Base-by-base conservation (phyloP, 2,888 invertebrate species). In the Argyresthia albistria region DNA sequence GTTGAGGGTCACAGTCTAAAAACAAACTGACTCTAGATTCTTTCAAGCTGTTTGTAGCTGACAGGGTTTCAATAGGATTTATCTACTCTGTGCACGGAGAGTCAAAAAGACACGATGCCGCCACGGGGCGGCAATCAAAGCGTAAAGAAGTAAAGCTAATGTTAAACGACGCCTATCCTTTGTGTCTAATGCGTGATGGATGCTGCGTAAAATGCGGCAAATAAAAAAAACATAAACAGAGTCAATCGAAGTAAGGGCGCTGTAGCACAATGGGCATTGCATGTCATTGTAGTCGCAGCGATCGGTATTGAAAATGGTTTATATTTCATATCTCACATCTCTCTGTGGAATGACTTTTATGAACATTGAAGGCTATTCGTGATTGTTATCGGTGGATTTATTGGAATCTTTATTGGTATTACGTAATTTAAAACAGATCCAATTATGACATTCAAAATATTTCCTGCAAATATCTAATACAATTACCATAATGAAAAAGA, bases 111-210 rank as follows among this genome's bases (percentile, higher is more conserved):
- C 47, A 35, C 35, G 35, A 25, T 35, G 12, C 12, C 48, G 55
- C 55, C 52, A 59, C 59, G 55, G 37, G 55, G 73, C 65, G 66
- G 69, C 67, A 76, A 84, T 86, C 74, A 86, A 86, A 86, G 73
- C 86, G 84, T 86, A 82, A 84, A 83, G 83, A 84, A 86, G 84
- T 86, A 83, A 83, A 81, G 77, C 78, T 80, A 83, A 84, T 83
- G 82, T 81, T 79, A 80, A 82, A 78, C 73, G 83, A 81, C 79
- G 83, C 81, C 78, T 77, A 82, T 82, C 86, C 80, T 83, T 86
- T 86, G 84, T 83, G 72, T 70, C 70, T 76, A 81, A 81, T 78
- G 73, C 70, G 71, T 79, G 79, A 81, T 80, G 74, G 77, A 80
- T 82, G 79, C 73, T 63, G 74, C 78, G 73, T 78, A 70, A 77